Base-by-base conservation (phyloP, 2,888 invertebrate genomes). In the Ormia ochracea region DNA sequence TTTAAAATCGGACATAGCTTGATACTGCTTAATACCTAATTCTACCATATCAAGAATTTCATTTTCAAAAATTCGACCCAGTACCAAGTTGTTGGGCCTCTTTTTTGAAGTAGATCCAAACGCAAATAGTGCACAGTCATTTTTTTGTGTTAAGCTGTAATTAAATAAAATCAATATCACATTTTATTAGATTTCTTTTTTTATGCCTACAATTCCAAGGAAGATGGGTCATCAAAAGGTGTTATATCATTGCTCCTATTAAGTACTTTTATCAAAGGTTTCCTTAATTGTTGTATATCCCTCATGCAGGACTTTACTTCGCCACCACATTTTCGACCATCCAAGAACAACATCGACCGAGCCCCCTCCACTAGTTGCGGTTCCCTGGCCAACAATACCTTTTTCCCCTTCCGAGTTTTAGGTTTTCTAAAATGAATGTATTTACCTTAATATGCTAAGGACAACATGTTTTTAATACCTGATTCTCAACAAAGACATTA, bases 1-100 rank as follows among this genome's bases (percentile, higher is more conserved):
- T 81, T 93, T 93, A 85, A 98, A 97, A 50, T 96, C 95, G 17
- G 92, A 90, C 88, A 98, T 92, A 0, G 95, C 92, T 87, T 93
- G 93, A 87, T 93, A 98, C 68, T 93, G 92, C 66, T 96, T 96
- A 21, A 99, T 93, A 10, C 97, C 96, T 70, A 99, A 92, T 90
- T 99, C 99, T 73, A 97, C 93, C 98, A 99, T 98, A 87, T 99
- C 99, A 72, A 99, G 90, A 31, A 99, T 91, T 73, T 95, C 94
- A 85, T 95, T 93, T 89, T 99, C 96, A 89, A 94, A 98, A 87
- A 95, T 94, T 83, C 99, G 92, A 0, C 98, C 98, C 66, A 98
- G 88, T 31, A 98, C 91, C 50, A 99, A 89, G 90, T 98, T 98
- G 87, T 98, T 93, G 0, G 98, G 98, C 12, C 98, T 92, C 88